phyloP scores from a whole-genome alignment of 2,888 invertebrate genomes.

The Chesias legatella region DNA sequence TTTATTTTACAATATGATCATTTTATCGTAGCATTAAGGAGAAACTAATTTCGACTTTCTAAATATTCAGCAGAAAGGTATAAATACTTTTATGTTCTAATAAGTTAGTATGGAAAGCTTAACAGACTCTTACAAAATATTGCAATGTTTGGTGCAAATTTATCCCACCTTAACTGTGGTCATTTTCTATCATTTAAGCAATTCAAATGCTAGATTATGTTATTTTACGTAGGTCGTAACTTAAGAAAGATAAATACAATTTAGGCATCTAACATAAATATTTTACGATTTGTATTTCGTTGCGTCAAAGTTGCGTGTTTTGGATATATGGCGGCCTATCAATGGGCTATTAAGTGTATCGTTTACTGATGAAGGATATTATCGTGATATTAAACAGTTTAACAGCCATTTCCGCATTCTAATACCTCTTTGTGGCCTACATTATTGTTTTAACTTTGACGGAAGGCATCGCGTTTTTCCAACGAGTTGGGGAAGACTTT shows the following conservation, averaged over 20 bases:
- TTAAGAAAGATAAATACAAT: neutral
- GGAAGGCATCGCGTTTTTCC: conserved; percentile 21
- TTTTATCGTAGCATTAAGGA: too few relatives aligned
- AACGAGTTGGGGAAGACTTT: conserved; percentile 19
- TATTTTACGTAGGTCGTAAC: neutral
- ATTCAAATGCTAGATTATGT: too few relatives aligned
- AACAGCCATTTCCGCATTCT: conserved; percentile 35
- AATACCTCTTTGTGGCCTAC: conserved; percentile 23
- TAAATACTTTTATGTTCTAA: too few relatives aligned
- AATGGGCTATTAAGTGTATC: conserved; percentile 34
- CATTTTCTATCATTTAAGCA: too few relatives aligned
- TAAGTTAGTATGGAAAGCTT: too few relatives aligned
- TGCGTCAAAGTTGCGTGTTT: conserved; percentile 47
- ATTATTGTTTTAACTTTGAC: conserved; percentile 26
- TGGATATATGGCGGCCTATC: conserved; percentile 36
- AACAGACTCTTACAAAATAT: too few relatives aligned
- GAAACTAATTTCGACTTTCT: too few relatives aligned
- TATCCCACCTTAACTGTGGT: too few relatives aligned
- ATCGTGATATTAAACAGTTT: conserved; percentile 45
- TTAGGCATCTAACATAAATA: conserved; percentile 28
- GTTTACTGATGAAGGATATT: conserved; percentile 36
- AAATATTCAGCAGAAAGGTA: too few relatives aligned
- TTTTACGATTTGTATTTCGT: conserved; percentile 38
- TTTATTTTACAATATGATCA: too few relatives aligned
- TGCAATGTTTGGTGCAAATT: too few relatives aligned